Base-by-base conservation (phyloP, 2,888 invertebrate species). In the Meganola albula region DNA sequence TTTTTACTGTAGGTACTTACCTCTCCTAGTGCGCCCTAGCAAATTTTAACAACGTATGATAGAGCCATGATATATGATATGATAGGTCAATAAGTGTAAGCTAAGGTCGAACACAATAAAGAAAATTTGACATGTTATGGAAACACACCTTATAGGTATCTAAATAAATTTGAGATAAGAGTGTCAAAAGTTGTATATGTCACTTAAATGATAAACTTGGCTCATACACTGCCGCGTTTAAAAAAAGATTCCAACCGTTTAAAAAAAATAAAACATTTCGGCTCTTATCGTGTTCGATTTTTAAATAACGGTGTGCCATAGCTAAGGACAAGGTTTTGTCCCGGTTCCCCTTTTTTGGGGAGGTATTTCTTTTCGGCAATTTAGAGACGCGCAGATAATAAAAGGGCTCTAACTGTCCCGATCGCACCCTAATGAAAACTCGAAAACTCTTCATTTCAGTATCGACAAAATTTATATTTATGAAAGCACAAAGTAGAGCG, bases 341-440 rank as follows among this genome's bases (percentile, higher is more conserved):
- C 77, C 69, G 70, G 44, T 66, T 71, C 70, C 76, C 79, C 77
- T 74, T 74, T 82, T 79, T 76, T 77, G 64, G 72, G 73, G 66
- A 72, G 69, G 72, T 78, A 79, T 79, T 86, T 80, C 78, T 83
- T 80, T 85, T 85, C 66, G 77, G 79, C 79, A 86, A 86, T 87
- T 87, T 82, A 82, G 71, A 84, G 75, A 70, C 78, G 73, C 77
- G 78, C 65, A 80, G 85, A 86, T 86, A 87, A 87, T 87, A 87
- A 86, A 87, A 84, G 80, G 86, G 83, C 84, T 82, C 82, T 85
- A 84, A 86, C 78, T 82, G 83, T 74, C 69, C 58, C 74, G 68
- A 80, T 80, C 74, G 75, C 74, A 67, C 83, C 76, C 77, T 84
- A 84, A 85, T 85, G 85, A 84, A 85, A 85, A 80, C 73, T 78